phyloP scores from a whole-genome alignment of 1,140 invertebrate species.

The Euborellia annulipes region DNA sequence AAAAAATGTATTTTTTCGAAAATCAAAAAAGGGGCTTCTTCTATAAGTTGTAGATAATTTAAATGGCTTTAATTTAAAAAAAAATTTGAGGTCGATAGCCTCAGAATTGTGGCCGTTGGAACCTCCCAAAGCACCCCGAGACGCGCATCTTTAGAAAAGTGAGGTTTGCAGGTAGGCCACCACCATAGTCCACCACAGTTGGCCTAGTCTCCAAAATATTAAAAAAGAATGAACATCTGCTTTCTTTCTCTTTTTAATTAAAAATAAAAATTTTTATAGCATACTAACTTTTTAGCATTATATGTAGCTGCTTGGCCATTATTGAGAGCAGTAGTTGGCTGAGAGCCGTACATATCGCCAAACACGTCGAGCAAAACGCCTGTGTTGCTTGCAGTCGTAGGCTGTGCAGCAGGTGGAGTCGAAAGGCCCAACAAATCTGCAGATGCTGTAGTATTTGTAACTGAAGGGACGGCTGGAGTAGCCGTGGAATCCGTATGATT shows the following conservation, averaged over 20 bases:
- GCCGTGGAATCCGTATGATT: conserved; percentile 33
- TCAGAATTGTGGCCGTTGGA: too few species aligned
- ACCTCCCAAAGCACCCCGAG: too few species aligned
- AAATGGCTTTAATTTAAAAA: too few species aligned
- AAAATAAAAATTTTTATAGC: conserved; percentile 4
- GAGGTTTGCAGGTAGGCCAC: too few species aligned
- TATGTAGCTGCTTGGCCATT: conserved; percentile 35
- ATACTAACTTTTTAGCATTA: conserved; percentile 62
- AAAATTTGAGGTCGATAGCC: too few species aligned
- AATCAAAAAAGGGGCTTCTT: too few species aligned
- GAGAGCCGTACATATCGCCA: conserved; percentile 62
- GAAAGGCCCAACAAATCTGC: conserved; percentile 73
- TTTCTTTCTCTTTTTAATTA: conserved; percentile 9
- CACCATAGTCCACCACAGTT: too few species aligned
- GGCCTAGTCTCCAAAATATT: too few species aligned
- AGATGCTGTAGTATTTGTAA: conserved; percentile 25
- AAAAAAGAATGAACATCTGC: too few species aligned
- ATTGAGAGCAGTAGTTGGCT: conserved; percentile 35
- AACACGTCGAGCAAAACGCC: conserved; percentile 78
- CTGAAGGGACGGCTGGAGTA: neutral
- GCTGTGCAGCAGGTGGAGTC: conserved; percentile 56
- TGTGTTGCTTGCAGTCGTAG: conserved; percentile 36
- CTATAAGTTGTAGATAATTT: too few species aligned
- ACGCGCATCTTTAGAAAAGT: too few species aligned
- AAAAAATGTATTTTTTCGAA: too few species aligned